Evolutionary conservation across 2,797 vertebrate species (phyloP).

Genomic region (Enteromius mattozi): DNA sequence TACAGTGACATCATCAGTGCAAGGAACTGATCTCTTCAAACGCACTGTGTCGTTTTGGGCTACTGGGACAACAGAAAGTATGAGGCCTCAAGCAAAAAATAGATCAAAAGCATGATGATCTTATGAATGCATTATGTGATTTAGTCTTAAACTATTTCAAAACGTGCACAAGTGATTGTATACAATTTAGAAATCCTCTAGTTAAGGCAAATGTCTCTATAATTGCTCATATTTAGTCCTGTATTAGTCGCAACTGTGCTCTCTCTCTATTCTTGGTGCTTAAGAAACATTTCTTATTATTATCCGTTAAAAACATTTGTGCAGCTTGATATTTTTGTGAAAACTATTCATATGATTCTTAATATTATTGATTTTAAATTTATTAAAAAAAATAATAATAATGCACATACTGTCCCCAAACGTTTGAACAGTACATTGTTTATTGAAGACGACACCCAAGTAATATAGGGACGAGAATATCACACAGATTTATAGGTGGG

Average conservation of each 20-base stretch:
- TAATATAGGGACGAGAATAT: not conserved
- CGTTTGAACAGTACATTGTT: not conserved
- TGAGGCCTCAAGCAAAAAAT: not conserved
- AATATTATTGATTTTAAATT: not conserved
- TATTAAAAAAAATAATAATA: not conserved
- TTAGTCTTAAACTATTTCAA: not conserved
- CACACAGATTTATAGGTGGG: not conserved
- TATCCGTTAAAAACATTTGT: not conserved
- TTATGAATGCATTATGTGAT: not conserved
- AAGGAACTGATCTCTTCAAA: not conserved
- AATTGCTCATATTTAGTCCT: not conserved
- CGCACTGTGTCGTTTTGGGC: not conserved
- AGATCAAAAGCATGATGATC: not conserved
- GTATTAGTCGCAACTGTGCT: not conserved
- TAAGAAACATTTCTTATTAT: not conserved
- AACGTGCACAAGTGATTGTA: not conserved
- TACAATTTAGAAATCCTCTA: not conserved
- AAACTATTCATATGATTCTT: not conserved
- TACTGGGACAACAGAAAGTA: conserved; percentile 8
- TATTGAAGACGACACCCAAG: not conserved
- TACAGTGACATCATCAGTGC: conserved; percentile 25
- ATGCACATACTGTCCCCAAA: not conserved
- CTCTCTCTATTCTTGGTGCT: not conserved
- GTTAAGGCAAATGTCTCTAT: not conserved
- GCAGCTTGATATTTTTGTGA: not conserved